Evolutionary conservation across 2,113 vertebrate genomes (phyloP), one percentile per base, ranked within the genome.

Genomic region (Jaculus jaculus): DNA sequence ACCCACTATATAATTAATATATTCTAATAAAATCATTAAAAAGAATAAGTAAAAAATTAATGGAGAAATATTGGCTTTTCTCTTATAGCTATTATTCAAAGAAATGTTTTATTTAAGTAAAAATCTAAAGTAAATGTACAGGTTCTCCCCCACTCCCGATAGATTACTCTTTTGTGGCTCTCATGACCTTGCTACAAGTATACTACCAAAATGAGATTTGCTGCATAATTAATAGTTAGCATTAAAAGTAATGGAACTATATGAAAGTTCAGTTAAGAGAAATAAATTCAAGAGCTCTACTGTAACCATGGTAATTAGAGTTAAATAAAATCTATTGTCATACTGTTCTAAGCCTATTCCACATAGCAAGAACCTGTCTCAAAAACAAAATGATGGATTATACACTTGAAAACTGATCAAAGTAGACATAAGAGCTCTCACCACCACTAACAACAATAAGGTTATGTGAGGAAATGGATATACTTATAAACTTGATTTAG

Each of bases 161-260:
- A 87, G 88, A 84, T 23, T 39, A 37, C 34, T 90, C 80, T 60
- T 47, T 34, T 66, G 32, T 54, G 28, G 20, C 42, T 37, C 6
- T 91, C 65, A 54, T 30, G 34, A 61, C 47, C 30, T 87, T 69
- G 20, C 37, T 69, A 61, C 34, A 73, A 32, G 30, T 26, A 84
- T 18, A 74, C n/a, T 74, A 51, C 26, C 80, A 89, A 89, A 84
- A 42, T 69, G 28, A 34, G 26, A 89, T 82, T 91, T 66, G 12
- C 93, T 72, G 66, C 12, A 91, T 39, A 68, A 84, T 89, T 82
- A 89, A 47, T 2, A 18, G 69, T 92, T 81, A 95, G 26, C 79
- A 91, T 89, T 58, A 87, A 84, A 93, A 77, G 69, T 54, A 84
- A 84, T 39, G 30, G 87, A 93, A 20, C 28, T 79, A 73, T 37